These are phyloP conservation scores for Petrocephalus microphthalmus DNA, from an alignment of 2,113 vertebrate species.

Conservation along the genomic window DNA sequence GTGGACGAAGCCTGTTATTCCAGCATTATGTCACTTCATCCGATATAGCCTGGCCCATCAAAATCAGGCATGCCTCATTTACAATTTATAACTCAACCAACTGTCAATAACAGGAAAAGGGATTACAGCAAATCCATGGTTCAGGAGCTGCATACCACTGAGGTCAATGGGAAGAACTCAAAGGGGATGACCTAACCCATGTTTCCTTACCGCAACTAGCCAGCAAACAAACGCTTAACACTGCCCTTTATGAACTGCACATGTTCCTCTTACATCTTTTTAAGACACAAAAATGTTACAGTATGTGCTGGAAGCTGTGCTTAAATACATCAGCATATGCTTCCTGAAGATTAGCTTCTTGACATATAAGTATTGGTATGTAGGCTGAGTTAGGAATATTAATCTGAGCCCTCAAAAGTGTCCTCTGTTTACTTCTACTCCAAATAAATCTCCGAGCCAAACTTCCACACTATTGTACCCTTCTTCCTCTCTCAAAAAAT, in stretches of 20 bases:
- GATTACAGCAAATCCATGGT: conserved; percentile 62
- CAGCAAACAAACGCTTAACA: not conserved
- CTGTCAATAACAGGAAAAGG: conserved; percentile 60
- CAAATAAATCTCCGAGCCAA: not conserved
- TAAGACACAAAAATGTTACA: not conserved
- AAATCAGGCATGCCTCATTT: conserved; percentile 52
- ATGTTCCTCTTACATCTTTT: not conserved
- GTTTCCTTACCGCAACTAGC: conserved; percentile 58
- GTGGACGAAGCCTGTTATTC: conserved; percentile 33
- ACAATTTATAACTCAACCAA: conserved; percentile 61
- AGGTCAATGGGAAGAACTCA: conserved; percentile 60
- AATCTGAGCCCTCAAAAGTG: not conserved
- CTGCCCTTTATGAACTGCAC: not conserved
- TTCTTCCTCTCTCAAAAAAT: not conserved
- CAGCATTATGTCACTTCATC: conserved; percentile 38
- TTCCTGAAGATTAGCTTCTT: not conserved
- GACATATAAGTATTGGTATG: not conserved
- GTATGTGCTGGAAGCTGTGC: not conserved
- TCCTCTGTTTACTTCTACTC: not conserved
- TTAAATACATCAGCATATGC: not conserved
- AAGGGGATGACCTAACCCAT: conserved; percentile 57
- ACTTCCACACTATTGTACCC: not conserved
- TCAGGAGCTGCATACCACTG: conserved; percentile 56
- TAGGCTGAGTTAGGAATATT: not conserved
- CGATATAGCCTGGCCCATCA: conserved; percentile 39